These are phyloP conservation scores for Lepidonotus clava DNA, from an alignment of 2,888 invertebrate genomes.

Conservation along the genomic window DNA sequence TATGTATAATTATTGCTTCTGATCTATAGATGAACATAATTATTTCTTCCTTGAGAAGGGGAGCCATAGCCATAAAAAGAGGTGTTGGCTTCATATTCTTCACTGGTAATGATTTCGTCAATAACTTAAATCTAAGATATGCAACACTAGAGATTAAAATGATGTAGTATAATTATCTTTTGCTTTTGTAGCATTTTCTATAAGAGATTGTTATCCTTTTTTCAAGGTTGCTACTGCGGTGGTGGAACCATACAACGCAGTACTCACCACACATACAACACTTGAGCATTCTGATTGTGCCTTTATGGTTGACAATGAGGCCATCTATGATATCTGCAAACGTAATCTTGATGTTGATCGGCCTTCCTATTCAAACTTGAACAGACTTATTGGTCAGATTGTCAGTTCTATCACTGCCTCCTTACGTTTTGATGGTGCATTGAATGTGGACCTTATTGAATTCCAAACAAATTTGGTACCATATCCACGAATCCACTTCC, in stretches of 20 bases:
- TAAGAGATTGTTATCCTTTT: too few species aligned
- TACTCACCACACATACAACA: slow-evolving; percentile 5
- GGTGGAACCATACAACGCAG: slow-evolving; percentile 31
- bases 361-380: neutral
- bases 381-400: slow-evolving; percentile 29
- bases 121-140: too few species aligned
- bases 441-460: slow-evolving; percentile 60
- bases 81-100: too few species aligned
- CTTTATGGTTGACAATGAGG: slow-evolving; percentile 28
- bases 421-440: slow-evolving; percentile 58
- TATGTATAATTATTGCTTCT: too few species aligned
- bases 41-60: too few species aligned
- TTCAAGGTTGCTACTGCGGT: slow-evolving; percentile 83
- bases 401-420: slow-evolving; percentile 61
- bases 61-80: too few species aligned
- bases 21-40: too few species aligned
- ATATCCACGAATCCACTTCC: slow-evolving; percentile 60
- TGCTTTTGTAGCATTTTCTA: too few species aligned
- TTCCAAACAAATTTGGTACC: slow-evolving; percentile 62
- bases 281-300: slow-evolving; percentile 23
- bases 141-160: too few species aligned
- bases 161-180: too few species aligned
- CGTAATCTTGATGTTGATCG: neutral
- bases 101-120: too few species aligned
- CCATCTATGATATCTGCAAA: slow-evolving; percentile 14